These are phyloP conservation scores for Thyatira batis DNA, from an alignment of 2,888 invertebrate species.

Conservation along the genomic window DNA sequence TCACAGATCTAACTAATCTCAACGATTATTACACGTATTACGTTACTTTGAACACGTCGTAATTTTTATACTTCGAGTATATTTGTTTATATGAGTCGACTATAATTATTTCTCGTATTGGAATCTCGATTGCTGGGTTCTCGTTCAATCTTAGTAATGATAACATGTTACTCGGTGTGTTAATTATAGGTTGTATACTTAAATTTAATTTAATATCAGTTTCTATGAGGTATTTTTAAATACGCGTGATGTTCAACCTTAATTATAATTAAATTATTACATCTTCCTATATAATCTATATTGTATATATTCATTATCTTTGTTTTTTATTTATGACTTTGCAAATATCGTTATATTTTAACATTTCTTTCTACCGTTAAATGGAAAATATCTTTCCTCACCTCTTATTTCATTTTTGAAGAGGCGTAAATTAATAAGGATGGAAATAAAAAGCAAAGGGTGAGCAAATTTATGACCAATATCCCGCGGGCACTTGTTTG, in stretches of 20 bases:
- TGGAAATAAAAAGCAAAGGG: constrained; percentile 49
- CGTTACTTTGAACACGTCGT: constrained; percentile 69
- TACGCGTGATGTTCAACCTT: constrained; percentile 24
- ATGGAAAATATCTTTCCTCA: constrained; percentile 12
- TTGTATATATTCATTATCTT: neutral
- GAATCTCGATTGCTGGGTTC: constrained; percentile 56
- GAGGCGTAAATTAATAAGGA: constrained; percentile 55
- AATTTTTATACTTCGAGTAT: constrained; percentile 60
- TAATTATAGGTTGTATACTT: constrained; percentile 69
- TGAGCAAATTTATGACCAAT: constrained; percentile 69
- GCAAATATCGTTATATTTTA: neutral
- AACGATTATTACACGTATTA: constrained; percentile 76
- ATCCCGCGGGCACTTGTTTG: constrained; percentile 66
- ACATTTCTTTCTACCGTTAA: constrained; percentile 6
- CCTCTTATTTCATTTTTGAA: constrained; percentile 17
- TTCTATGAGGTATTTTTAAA: constrained; percentile 43
- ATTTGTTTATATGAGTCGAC: constrained; percentile 71
- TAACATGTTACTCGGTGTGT: constrained; percentile 68
- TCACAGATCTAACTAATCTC: constrained; percentile 70
- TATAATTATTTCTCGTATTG: constrained; percentile 64
- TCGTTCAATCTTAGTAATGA: constrained; percentile 69
- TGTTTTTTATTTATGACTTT: neutral
- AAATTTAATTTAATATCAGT: constrained; percentile 63
- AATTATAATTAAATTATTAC: constrained; percentile 40
- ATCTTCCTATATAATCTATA: constrained; percentile 22